A percentile compares a stretch with the other conserved stretches of the same genome.
These are phyloP conservation scores for Saxidomus purpurata DNA, from an alignment of 1,140 invertebrate species.

Conservation along the genomic window DNA sequence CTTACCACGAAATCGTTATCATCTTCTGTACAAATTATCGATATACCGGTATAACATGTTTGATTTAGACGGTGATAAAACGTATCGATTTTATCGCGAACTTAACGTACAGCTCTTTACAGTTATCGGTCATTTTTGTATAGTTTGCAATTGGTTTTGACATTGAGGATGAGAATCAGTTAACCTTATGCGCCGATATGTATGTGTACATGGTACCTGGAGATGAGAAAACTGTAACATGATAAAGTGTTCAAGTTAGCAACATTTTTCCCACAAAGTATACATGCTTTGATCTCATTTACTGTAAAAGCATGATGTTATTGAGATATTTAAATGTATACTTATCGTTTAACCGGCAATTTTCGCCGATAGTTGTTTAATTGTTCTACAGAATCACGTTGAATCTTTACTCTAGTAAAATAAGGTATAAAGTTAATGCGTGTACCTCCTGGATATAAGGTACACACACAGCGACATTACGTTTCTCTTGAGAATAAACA, in stretches of 20 bases:
- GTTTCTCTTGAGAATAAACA: neutral
- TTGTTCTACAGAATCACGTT: neutral
- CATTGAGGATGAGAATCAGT: neutral
- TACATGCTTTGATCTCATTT: neutral
- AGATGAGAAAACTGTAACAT: neutral
- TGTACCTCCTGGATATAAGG: neutral
- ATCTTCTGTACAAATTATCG: neutral
- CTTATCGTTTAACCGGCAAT: neutral
- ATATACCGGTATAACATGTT: neutral
- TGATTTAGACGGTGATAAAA: neutral
- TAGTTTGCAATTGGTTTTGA: neutral
- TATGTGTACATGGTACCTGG: conserved; percentile 3
- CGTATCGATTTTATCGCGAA: conserved; percentile 18
- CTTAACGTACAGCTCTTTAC: neutral
- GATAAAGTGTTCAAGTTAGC: neutral
- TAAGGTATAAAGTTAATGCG: neutral
- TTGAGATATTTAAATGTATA: neutral
- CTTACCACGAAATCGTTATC: neutral
- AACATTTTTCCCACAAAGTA: neutral
- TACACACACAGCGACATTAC: neutral
- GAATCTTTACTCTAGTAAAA: neutral
- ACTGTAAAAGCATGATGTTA: neutral
- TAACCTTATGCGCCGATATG: neutral
- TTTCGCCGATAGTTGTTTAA: neutral
- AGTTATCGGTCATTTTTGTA: neutral